Conservation (phyloP, 2,797 vertebrate genomes). For the Myotis pilosus region DNA sequence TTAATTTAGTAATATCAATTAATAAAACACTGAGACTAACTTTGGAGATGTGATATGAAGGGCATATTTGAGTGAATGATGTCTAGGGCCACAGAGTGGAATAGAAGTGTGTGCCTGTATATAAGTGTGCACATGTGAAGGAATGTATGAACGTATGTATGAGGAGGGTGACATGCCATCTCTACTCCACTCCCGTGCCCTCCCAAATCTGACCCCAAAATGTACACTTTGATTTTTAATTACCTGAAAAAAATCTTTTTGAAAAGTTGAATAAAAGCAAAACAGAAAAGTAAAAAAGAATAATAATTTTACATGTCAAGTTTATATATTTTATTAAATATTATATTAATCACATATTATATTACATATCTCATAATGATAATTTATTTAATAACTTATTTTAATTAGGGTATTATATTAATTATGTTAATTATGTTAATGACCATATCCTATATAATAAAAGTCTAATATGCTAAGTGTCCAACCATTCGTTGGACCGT, state of each 20-base stretch:
- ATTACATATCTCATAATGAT: not conserved
- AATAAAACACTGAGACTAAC: constrained; percentile 31
- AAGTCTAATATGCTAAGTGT: too few relatives aligned
- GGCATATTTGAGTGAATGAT: not conserved
- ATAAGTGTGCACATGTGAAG: not conserved
- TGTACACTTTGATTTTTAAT: not conserved
- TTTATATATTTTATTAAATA: not conserved
- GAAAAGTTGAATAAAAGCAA: constrained; percentile 5
- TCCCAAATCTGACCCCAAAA: not conserved
- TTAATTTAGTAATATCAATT: not conserved
- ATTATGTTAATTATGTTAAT: not conserved
- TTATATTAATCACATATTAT: not conserved
- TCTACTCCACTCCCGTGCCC: not conserved
- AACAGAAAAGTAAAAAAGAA: not conserved
- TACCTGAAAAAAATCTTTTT: not conserved
- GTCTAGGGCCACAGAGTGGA: not conserved
- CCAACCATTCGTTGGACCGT: too few relatives aligned
- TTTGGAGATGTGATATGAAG: not conserved
- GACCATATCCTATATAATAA: not conserved
- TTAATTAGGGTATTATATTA: not conserved
- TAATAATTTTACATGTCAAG: not conserved
- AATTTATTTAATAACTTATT: not conserved
- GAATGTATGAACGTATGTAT: accelerated
- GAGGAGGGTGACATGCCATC: accelerated
- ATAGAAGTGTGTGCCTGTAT: too few relatives aligned